Evolutionary conservation across 2,797 vertebrate genomes (phyloP).

Genomic region (Acrossocheilus wenchowensis): DNA sequence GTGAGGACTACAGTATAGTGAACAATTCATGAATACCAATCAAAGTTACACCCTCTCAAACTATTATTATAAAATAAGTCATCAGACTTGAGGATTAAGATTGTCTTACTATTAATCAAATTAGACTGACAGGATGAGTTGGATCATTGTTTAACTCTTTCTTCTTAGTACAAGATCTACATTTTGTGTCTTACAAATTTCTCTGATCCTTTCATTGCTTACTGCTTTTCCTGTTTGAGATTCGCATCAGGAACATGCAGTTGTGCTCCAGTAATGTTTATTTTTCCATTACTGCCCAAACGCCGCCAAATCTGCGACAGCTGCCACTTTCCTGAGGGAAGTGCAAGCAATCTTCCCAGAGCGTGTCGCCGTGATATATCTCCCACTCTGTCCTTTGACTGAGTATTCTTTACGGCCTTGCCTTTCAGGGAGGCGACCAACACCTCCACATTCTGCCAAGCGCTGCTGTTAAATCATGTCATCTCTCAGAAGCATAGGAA

Average conservation of each 20-base stretch:
- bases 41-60: not conserved
- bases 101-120: not conserved
- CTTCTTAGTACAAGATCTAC: not conserved
- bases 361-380: slow-evolving; percentile 50
- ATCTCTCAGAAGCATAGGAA: slow-evolving; percentile 40
- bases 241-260: slow-evolving; percentile 38
- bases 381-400: slow-evolving; percentile 51
- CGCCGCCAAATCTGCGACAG: slow-evolving; percentile 52
- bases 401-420: slow-evolving; percentile 42
- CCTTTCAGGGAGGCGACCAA: slow-evolving; percentile 36
- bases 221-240: slow-evolving; percentile 35
- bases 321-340: slow-evolving; percentile 53
- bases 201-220: not conserved
- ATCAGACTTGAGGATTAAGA: not conserved
- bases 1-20: not conserved
- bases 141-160: not conserved
- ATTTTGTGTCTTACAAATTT: not conserved
- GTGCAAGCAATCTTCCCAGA: slow-evolving; percentile 52
- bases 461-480: slow-evolving; percentile 34
- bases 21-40: not conserved
- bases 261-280: slow-evolving; percentile 50
- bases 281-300: slow-evolving; percentile 58
- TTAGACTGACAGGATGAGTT: not conserved
- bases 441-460: slow-evolving; percentile 44
- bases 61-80: not conserved